Base-by-base conservation (phyloP, 2,113 vertebrate genomes). In the Sigmodon hispidus region DNA sequence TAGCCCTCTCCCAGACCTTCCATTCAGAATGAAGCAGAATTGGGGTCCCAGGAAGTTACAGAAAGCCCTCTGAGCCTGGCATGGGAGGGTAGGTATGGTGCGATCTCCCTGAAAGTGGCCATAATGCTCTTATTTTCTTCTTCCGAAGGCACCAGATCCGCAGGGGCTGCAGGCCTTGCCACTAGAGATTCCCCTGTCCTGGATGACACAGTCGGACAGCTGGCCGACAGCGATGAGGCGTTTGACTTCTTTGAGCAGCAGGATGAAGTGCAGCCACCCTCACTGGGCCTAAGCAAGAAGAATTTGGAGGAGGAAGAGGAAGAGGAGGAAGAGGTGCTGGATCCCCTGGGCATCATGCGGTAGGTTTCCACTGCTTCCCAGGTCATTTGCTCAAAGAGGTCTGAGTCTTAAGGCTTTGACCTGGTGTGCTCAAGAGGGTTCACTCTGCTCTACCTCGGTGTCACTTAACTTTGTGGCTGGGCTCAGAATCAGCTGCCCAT, bases 261-360 rank as follows among this genome's bases (percentile, higher is more conserved):
- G 79, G 98, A 99, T 34, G 97, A 77, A 34, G 59, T 55, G 61
- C 91, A 90, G 19, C 97, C 94, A 0, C 90, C 96, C 5, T 36
- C 48, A 31, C 26, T 48, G 77, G 92, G 83, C 96, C 93, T 8
- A 24, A 36, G 86, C 72, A 59, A 72, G 0, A 63, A 91, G 31
- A 81, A 59, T 6, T 89, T 96, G 24, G 92, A 97, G 15, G 91
- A 97, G 6, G 97, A 96, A 9, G 98, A 98, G 15, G 98, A 98
- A 9, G 98, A 93, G 36, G 98, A 98, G 24, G 98, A 99, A n/a
- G 99, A 98, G 85, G 96, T 83, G 3, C 91, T 99, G 89, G 99
- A 99, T 52, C 99, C 99, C 22, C 98, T 99, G 96, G 99, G 99
- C 87, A 98, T 99, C 97, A 97, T 99, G 59, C 98, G 98, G 99